phyloP scores from a whole-genome alignment of 2,888 invertebrate genomes.

The Tortricodes alternella region DNA sequence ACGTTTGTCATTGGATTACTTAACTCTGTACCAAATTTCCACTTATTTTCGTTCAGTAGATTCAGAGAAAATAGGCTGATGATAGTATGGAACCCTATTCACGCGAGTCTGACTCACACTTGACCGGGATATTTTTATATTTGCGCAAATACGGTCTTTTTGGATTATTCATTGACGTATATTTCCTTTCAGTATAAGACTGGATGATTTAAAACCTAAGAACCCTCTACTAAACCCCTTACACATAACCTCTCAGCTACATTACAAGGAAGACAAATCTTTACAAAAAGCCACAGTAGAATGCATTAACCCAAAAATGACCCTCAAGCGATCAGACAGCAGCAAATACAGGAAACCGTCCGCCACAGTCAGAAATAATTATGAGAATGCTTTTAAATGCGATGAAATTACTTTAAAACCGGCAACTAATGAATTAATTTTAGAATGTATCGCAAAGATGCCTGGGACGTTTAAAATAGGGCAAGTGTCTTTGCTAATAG shows the following conservation, averaged over 20 bases:
- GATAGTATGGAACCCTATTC: too few species aligned
- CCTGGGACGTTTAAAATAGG: slow-evolving; percentile 88
- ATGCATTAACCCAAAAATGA: slow-evolving; percentile 85
- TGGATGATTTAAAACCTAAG: slow-evolving; percentile 84
- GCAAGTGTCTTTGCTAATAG: slow-evolving; percentile 85
- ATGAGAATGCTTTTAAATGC: slow-evolving; percentile 81
- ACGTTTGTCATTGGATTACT: too few species aligned
- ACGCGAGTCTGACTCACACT: too few species aligned
- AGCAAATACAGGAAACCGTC: slow-evolving; percentile 87
- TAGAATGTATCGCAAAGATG: slow-evolving; percentile 84
- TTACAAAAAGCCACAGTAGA: slow-evolving; percentile 89
- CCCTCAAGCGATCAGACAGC: slow-evolving; percentile 88
- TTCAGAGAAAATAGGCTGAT: too few species aligned
- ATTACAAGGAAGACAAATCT: slow-evolving; percentile 92
- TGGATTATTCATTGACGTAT: not conserved
- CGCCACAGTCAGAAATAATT: slow-evolving; percentile 85
- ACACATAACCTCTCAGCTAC: slow-evolving; percentile 87
- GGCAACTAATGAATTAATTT: slow-evolving; percentile 84
- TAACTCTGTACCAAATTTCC: too few species aligned
- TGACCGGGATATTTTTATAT: too few species aligned
- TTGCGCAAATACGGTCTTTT: too few species aligned
- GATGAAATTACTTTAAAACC: slow-evolving; percentile 82
- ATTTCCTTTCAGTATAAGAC: slow-evolving; percentile 71
- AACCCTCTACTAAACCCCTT: slow-evolving; percentile 84
- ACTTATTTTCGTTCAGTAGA: too few species aligned